Base-by-base conservation (phyloP, 2,797 vertebrate genomes). In the Thalassophryne amazonica region DNA sequence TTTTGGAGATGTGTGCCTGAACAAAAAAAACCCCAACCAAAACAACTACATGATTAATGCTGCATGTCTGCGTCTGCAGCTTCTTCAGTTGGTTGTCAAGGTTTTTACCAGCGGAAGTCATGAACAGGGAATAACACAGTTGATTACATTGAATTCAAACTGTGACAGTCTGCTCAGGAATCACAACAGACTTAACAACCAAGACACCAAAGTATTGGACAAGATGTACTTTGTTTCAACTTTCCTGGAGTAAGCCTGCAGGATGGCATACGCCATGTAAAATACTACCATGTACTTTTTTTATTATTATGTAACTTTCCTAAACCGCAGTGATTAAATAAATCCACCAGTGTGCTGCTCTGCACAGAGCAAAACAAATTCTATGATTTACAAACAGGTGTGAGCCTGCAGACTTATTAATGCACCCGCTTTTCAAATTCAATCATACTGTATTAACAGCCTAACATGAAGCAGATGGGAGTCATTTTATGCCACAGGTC, bases 41-140 rank as follows among this genome's bases (percentile, higher is more conserved):
- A 76, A 69, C 61, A 75, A 60, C 66, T 66, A 47, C 73, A 71
- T 70, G 74, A 86, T 84, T 78, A 80, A 80, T 73, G 66, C 43
- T 29, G 25, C 45, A 64, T 35, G 46, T 60, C 40, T 58, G 47
- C 23, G 9, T 63, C 37, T 19, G 7, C 23, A 40, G 52, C 21
- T 28, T 62, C 68, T 49, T 4, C 13, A 42, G 32, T 19, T 1
- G 7, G 15, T 24, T 17, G 57, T 49, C 39, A 12, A 1, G 14
- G 6, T 34, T 47, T 49, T 49, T 7, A 55, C 41, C 21, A 28
- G 33, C 21, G 36, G 24, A 52, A 64, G 55, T 61, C 18, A 32
- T 21, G 14, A 30, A 57, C 3, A 7, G 40, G 33, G 31, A 48
- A 42, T 25, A 60, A 32, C 2, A 6, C 42, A 37, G 60, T 18